phyloP scores from a whole-genome alignment of 2,888 invertebrate genomes.

The Nemoura dubitans region DNA sequence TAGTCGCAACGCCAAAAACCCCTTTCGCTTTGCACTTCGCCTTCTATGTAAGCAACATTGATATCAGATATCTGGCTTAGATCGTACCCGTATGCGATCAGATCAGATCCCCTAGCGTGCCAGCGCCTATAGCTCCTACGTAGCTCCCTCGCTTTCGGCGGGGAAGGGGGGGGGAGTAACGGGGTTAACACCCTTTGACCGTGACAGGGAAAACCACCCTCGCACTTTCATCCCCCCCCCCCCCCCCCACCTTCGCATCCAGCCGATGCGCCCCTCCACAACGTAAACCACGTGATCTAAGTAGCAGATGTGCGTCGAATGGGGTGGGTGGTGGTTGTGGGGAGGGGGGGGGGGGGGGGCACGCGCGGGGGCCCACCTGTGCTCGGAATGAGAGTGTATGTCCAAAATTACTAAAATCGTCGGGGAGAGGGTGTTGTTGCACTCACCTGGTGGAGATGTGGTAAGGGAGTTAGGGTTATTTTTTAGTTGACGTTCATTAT shows the following conservation, averaged over 20 bases:
- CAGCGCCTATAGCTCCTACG: neutral
- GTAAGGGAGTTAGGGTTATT: too few relatives aligned
- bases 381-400: neutral
- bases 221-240: neutral
- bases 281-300: neutral
- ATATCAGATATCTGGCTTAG: neutral
- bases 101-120: neutral
- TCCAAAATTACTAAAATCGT: neutral
- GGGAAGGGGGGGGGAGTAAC: neutral
- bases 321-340: neutral
- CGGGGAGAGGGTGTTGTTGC: too few relatives aligned
- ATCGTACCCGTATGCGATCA: neutral
- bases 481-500: too few relatives aligned
- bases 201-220: conserved; percentile 12
- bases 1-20: too few relatives aligned
- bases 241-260: neutral
- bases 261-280: neutral
- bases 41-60: neutral
- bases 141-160: too few relatives aligned
- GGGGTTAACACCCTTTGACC: conserved; percentile 7
- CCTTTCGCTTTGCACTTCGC: neutral
- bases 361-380: neutral
- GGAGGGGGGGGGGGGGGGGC: too few relatives aligned
- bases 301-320: neutral
- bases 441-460: too few relatives aligned